Evolutionary conservation across 2,797 vertebrate genomes (phyloP), one percentile per base, ranked within the genome.

Genomic region (Lithobates sylvaticus): DNA sequence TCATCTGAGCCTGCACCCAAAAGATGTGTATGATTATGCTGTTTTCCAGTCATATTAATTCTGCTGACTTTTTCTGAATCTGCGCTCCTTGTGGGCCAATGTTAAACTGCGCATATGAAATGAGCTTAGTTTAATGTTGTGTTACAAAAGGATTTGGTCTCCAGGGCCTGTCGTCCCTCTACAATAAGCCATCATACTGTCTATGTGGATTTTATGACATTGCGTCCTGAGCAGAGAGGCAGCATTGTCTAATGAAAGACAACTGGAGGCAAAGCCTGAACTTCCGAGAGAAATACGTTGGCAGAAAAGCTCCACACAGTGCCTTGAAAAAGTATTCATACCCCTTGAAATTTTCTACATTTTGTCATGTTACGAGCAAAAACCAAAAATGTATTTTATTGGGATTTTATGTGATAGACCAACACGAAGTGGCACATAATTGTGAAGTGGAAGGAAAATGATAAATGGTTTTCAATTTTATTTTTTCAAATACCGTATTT

Each of bases 91-190:
- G 50, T 90, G 96, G 95, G 93, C 91, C 90, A 79, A 88, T 92
- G 94, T 90, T 95, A 96, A 96, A 97, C 95, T 96, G 95, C 95
- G 96, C 93, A 93, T 95, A 92, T 92, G 89, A 96, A 97, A 97
- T 96, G 88, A 96, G 93, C 90, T 93, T 88, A 90, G 94, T 90
- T 95, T 93, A 94, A 95, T 95, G 94, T 94, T 93, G 93, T 96
- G 94, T 96, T 97, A 95, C 95, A 74, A 74, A 96, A 96, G 94
- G 92, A 89, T 87, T 84, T 89, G 90, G 89, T 97, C 96, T 96
- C 95, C 85, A 83, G 93, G 96, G 96, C 90, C 86, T 90, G 89
- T 88, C 89, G 90, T 93, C 89, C 92, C 93, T 95, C 96, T 96
- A 96, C 96, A 96, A 95, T 93, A 92, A 93, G 92, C 91, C 92